Evolutionary conservation across 2,113 vertebrate genomes (phyloP).

Genomic region (Elephas maximus): DNA sequence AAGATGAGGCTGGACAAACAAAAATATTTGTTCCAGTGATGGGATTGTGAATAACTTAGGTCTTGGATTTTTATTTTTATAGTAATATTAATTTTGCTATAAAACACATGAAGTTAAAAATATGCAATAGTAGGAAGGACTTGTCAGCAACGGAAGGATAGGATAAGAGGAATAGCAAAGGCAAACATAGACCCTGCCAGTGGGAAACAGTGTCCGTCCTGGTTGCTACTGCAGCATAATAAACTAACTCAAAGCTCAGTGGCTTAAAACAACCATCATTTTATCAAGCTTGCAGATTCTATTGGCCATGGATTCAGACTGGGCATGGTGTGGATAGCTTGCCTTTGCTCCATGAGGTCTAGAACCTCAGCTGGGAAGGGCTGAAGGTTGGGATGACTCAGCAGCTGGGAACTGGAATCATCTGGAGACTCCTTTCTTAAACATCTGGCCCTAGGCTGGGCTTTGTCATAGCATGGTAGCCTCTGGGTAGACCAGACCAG

Average conservation of each 20-base stretch:
- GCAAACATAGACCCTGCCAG: not conserved
- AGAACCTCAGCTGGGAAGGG: not conserved
- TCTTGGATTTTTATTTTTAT: constrained; percentile 36
- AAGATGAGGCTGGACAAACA: not conserved
- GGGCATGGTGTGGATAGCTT: not conserved
- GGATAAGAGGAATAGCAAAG: not conserved
- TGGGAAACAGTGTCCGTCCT: not conserved
- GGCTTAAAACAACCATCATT: no score
- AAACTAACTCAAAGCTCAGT: not conserved
- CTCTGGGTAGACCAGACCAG: no score
- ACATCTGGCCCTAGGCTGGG: not conserved
- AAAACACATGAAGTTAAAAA: not conserved
- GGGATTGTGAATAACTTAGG: not conserved
- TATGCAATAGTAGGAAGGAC: not conserved
- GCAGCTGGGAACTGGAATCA: not conserved
- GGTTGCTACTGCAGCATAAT: not conserved
- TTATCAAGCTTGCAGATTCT: not conserved
- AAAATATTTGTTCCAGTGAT: not conserved
- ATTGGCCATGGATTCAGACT: not conserved
- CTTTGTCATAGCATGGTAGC: not conserved
- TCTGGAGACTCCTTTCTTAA: not conserved
- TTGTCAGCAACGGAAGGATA: not conserved
- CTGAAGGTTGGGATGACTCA: not conserved
- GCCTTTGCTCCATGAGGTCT: no score
- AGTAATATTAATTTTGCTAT: not conserved